These are phyloP conservation scores for Macaria liturata DNA, from an alignment of 2,888 invertebrate species.

Conservation along the genomic window DNA sequence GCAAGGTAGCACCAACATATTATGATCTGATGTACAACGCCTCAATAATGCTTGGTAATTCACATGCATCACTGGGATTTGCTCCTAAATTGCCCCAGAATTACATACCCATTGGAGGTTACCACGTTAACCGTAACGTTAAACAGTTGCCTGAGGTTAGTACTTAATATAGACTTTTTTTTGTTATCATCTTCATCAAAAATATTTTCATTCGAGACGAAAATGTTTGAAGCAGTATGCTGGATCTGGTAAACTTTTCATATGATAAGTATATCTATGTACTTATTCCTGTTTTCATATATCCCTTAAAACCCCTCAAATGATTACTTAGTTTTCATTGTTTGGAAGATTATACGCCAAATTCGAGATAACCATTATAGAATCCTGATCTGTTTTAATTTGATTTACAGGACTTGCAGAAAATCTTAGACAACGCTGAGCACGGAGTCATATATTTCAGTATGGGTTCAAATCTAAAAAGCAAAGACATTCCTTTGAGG, in stretches of 20 bases:
- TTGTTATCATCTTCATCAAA: too few relatives aligned
- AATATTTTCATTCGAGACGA: too few relatives aligned
- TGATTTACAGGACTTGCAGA: conserved; percentile 47
- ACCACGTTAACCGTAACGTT: conserved; percentile 51
- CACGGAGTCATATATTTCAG: conserved; percentile 63
- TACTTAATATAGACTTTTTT: too few relatives aligned
- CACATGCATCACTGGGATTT: conserved; percentile 52
- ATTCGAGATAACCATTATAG: too few relatives aligned
- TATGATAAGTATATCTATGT: too few relatives aligned
- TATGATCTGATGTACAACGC: conserved; percentile 49
- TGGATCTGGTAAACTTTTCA: too few relatives aligned
- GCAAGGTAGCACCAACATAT: conserved; percentile 42
- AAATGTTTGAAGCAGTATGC: too few relatives aligned
- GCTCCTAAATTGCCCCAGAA: conserved; percentile 52
- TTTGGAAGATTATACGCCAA: too few relatives aligned
- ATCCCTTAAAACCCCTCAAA: too few relatives aligned
- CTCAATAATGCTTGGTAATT: conserved; percentile 59
- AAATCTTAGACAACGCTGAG: conserved; percentile 49
- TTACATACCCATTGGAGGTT: conserved; percentile 56
- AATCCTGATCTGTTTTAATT: neutral
- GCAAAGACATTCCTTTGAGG: conserved; percentile 46
- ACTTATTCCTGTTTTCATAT: too few relatives aligned
- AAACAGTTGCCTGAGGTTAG: conserved; percentile 54
- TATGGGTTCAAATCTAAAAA: conserved; percentile 58
- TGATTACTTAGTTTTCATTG: too few relatives aligned